A percentile compares a stretch with the other conserved stretches of the same genome.
Evolutionary conservation across 2,888 invertebrate species (phyloP).

Genomic region (Cantharis flavilabris): DNA sequence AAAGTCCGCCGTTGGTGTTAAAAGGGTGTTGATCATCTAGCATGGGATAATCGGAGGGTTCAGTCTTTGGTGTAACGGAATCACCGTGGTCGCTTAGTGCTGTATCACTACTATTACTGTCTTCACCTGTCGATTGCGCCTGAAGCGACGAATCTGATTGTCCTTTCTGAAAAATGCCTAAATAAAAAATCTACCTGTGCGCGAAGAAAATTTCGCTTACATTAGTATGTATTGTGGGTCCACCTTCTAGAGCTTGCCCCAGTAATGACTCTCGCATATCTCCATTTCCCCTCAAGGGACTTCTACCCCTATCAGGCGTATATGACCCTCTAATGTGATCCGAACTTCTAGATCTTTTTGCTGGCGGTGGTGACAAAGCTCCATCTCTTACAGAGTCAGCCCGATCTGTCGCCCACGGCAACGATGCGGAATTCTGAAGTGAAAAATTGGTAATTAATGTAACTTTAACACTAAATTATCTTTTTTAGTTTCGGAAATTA

Average conservation of each 20-base stretch:
- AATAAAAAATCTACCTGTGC: background rate
- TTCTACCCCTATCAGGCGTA: constrained; percentile 57
- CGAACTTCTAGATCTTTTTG: constrained; percentile 72
- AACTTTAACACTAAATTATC: background rate
- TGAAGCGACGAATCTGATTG: constrained; percentile 64
- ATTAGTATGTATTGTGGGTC: constrained; percentile 63
- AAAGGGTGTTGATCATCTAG: constrained; percentile 67
- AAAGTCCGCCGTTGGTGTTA: constrained; percentile 64
- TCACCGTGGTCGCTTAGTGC: constrained; percentile 73
- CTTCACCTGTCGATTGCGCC: constrained; percentile 78
- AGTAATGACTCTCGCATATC: constrained; percentile 75
- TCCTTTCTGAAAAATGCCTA: constrained; percentile 51
- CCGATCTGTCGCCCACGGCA: constrained; percentile 65
- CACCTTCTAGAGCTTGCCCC: constrained; percentile 77
- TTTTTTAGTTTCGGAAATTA: background rate
- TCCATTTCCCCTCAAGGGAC: constrained; percentile 66
- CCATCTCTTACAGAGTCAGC: constrained; percentile 57
- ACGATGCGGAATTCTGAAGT: constrained; percentile 61
- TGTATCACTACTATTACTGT: constrained; percentile 83
- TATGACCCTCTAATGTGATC: constrained; percentile 57
- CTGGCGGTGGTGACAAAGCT: constrained; percentile 66
- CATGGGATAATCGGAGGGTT: constrained; percentile 71
- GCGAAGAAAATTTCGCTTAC: constrained; percentile 25
- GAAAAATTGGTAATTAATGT: background rate
- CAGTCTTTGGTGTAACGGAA: constrained; percentile 73